phyloP scores from a whole-genome alignment of 2,797 vertebrate species.

The Ctenopoma kingsleyae region DNA sequence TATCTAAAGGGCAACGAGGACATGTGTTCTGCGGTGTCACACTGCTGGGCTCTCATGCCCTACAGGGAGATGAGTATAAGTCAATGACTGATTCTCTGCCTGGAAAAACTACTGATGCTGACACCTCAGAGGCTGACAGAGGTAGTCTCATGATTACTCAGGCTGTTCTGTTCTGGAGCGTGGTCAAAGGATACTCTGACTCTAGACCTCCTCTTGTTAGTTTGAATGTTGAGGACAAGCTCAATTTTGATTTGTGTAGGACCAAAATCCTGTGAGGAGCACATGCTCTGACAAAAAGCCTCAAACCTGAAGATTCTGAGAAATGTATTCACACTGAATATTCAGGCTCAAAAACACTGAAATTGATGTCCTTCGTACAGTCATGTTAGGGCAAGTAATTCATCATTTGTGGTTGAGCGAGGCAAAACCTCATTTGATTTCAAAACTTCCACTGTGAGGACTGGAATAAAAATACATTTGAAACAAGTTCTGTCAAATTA shows the following conservation, averaged over 20 bases:
- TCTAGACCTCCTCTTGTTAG: not conserved
- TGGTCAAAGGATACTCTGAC: slow-evolving; percentile 4
- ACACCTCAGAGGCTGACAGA: slow-evolving; percentile 31
- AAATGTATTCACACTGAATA: not conserved
- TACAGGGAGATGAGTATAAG: slow-evolving; percentile 11
- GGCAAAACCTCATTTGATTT: slow-evolving; percentile 16
- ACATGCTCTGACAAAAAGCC: not conserved
- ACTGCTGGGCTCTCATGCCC: slow-evolving; percentile 12
- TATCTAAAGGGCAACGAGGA: slow-evolving; percentile 19
- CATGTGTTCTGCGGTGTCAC: slow-evolving; percentile 17
- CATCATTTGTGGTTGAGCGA: slow-evolving; percentile 16
- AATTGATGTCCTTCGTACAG: not conserved
- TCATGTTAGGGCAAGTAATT: not conserved
- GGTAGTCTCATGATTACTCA: not conserved
- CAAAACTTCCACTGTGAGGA: not conserved
- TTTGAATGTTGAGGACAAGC: slow-evolving; percentile 5
- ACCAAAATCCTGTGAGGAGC: slow-evolving; percentile 1
- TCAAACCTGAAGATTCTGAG: not conserved
- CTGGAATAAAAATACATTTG: slow-evolving; percentile 3
- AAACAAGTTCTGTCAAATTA: slow-evolving; percentile 16
- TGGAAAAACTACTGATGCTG: slow-evolving; percentile 46
- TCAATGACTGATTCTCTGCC: slow-evolving; percentile 25
- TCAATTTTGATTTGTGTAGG: slow-evolving; percentile 1
- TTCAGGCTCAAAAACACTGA: slow-evolving; percentile 1
- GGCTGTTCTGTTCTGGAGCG: not conserved